These are phyloP conservation scores for Actinia tenebrosa DNA, from an alignment of 64 coral and sea anemone genomes.

Conservation along the genomic window DNA sequence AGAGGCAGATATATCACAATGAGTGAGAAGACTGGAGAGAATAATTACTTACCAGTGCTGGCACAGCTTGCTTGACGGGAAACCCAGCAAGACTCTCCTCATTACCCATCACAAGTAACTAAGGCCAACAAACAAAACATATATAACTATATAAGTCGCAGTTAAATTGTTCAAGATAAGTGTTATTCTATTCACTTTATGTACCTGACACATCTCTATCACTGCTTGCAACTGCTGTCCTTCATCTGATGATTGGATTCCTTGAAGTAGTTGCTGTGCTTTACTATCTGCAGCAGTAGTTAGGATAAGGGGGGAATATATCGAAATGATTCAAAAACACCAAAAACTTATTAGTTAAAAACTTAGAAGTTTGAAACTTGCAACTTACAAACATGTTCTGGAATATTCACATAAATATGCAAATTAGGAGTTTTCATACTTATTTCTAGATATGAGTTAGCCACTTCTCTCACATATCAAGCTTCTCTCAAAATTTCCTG, in stretches of 20 bases:
- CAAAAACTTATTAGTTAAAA: no score
- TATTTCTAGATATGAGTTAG: no score
- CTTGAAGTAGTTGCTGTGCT: constrained; percentile 80
- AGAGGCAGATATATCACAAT: background rate
- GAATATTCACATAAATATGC: no score
- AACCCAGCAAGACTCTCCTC: constrained; percentile 97
- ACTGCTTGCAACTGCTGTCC: constrained; percentile 97
- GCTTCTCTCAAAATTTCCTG: no score
- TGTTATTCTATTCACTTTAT: no score
- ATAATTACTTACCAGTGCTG: constrained; percentile 81
- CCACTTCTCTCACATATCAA: no score
- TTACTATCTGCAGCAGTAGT: constrained; percentile 54
- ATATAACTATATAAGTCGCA: background rate
- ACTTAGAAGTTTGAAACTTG: no score
- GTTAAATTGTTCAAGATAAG: no score
- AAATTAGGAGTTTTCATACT: no score
- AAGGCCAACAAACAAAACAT: background rate
- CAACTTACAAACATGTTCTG: no score
- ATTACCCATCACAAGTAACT: constrained; percentile 99
- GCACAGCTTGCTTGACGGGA: constrained; percentile 95
- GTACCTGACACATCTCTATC: constrained; percentile 99
- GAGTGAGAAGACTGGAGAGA: background rate
- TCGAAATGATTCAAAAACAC: background rate
- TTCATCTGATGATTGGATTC: constrained; percentile 94
- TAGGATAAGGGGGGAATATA: background rate